Base-by-base conservation (phyloP, 2,888 invertebrate genomes). In the Thysanoteuthis rhombus region DNA sequence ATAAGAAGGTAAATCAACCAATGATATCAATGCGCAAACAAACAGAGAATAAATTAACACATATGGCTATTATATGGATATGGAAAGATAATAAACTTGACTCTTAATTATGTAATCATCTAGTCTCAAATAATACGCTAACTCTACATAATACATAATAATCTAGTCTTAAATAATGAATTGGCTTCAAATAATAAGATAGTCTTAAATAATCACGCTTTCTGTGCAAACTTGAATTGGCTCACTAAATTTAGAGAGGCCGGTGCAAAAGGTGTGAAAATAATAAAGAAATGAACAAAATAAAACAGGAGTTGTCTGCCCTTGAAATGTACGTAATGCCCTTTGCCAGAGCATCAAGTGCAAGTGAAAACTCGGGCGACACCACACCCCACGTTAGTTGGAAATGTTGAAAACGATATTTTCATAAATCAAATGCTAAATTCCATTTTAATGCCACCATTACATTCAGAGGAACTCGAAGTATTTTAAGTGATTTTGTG, bases 321-420 rank as follows among this genome's bases (percentile, higher is more conserved):
- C 75, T 75, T 75, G n/a, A 75, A 75, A n/a, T 75, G 75, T 75
- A 75, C 75, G 75, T 75, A 75, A 75, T 75, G 75, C 75, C 75
- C 75, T 75, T 75, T 75, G 75, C 6, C 75, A 16, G 75, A 75
- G 12, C 75, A 75, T 8, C 75, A n/a, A 75, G 75, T 75, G 75
- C 75, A 75, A 75, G n/a, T 6, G 75, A n/a, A 75, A 75, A 75
- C 32, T 75, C 75, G 75, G 75, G 75, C 75, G 75, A 75, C n/a
- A 75, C 75, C 75, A 75, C 75, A 75, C n/a, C 75, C 75, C 75
- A n/a, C 75, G 75, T 75, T 75, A 2, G 32, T 75, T 75, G 75
- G 75, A 75, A 75, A 75, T 75, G 75, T 75, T 75, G 75, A 75
- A 75, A 75, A 75, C 75, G 75, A 75, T 75, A 75, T 75, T 75